These are phyloP conservation scores for Ligdia adustata DNA, from an alignment of 2,888 invertebrate species.

Conservation along the genomic window DNA sequence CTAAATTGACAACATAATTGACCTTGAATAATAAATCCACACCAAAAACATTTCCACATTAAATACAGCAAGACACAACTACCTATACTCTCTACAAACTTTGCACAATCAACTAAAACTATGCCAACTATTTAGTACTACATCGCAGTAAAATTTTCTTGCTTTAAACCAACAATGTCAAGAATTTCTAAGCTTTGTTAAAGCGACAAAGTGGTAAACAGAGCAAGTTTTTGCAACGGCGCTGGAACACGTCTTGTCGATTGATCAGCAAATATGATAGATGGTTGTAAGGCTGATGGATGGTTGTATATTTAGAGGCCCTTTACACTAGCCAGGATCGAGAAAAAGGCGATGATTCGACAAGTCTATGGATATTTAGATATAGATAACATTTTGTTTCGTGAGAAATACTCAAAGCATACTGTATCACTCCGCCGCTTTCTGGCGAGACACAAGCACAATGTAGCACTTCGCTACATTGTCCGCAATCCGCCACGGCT, in stretches of 20 bases:
- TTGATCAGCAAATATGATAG: conserved; percentile 53
- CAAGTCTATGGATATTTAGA: no score
- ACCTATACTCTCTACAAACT: conserved; percentile 4
- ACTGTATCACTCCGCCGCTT: no score
- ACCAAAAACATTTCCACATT: background rate
- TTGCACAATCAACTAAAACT: conserved; percentile 1
- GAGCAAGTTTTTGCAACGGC: conserved; percentile 7
- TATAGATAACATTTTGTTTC: no score
- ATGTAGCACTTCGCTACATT: no score
- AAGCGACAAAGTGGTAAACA: conserved; percentile 1
- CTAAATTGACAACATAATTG: no score
- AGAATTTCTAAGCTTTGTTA: background rate
- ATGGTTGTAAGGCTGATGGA: conserved; percentile 42
- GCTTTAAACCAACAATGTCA: background rate
- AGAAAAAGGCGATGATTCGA: no score
- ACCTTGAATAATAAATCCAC: no score
- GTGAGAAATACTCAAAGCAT: no score
- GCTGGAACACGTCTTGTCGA: conserved; percentile 47
- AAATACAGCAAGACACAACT: conserved; percentile 6
- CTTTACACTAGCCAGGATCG: background rate
- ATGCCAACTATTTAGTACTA: conserved; percentile 2
- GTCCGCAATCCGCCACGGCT: no score
- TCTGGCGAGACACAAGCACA: no score
- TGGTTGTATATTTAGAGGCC: conserved; percentile 32
- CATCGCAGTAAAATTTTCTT: conserved; percentile 1